Base-by-base conservation (phyloP, 2,888 invertebrate species). In the Oscheius sp. region DNA sequence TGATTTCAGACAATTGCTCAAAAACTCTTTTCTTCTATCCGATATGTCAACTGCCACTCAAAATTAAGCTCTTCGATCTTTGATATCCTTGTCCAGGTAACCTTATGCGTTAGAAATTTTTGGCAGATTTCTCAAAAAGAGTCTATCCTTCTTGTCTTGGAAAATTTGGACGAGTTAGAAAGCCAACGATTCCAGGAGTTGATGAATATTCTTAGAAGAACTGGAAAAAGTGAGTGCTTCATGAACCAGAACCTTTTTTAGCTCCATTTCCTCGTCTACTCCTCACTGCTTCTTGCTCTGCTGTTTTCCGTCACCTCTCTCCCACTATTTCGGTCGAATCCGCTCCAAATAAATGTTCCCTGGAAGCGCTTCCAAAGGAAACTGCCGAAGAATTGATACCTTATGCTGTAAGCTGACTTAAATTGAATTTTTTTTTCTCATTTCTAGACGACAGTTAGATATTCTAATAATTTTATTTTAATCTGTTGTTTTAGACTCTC, bases 111-210 rank as follows among this genome's bases (percentile, higher is more conserved):
- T n/a, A n/a, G n/a, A n/a, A 17, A 22, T 22, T 28, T 38, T 32
- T 24, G 70, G 51, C 30, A 73, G 66, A 71, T 70, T n/a, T 65
- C 66, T 12, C 41, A 38, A 38, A 64, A 66, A 47, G 71, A 75
- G 26, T 64, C 68, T 12, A 61, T 80, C 5, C 57, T 80, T 28
- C 70, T 82, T 1, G 70, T 82, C 0, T 44, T 82, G 17, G 82
- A 82, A 51, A 81, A 82, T 57, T 65, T 82, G 32, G 80, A 82
- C 59, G 71, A 80, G 50, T 64, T 82, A 24, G 45, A 45, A n/a
- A n/a, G n/a, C n/a, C n/a, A n/a, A n/a, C n/a, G n/a, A n/a, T n/a
- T n/a, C n/a, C n/a, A n/a, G n/a, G n/a, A n/a, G n/a, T n/a, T n/a
- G n/a, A n/a, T n/a, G n/a, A n/a, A n/a, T 41, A 17, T 41, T 41